Conservation (phyloP, 2,797 vertebrate genomes). For the Eidolon dupreanum region DNA sequence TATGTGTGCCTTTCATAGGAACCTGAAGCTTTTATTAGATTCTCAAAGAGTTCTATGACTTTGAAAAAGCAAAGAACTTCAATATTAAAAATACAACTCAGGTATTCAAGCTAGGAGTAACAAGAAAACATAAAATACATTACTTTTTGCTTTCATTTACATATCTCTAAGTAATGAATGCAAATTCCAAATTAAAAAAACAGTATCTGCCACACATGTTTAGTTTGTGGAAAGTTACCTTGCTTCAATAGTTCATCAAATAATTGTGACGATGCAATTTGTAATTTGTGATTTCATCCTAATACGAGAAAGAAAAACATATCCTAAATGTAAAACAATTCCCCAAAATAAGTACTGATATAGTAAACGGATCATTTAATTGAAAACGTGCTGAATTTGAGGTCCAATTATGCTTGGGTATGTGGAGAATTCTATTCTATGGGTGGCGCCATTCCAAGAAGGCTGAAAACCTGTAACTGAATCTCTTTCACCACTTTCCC, state of each 20-base stretch:
- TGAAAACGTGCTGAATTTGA: conserved; percentile 8
- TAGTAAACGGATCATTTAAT: neutral
- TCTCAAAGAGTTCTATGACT: neutral
- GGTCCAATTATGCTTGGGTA: conserved; percentile 25
- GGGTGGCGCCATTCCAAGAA: conserved; percentile 51
- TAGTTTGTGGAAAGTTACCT: neutral
- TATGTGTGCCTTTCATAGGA: neutral
- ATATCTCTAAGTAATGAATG: neutral
- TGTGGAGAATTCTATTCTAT: neutral
- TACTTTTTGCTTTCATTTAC: neutral
- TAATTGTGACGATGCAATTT: conserved; percentile 24
- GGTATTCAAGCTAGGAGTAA: neutral
- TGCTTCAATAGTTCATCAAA: conserved; percentile 22
- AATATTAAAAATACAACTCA: conserved; percentile 5
- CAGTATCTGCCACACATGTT: neutral
- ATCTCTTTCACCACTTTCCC: conserved; percentile 69
- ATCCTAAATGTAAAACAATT: neutral
- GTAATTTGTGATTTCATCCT: neutral
- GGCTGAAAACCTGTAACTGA: conserved; percentile 72
- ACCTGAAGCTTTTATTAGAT: neutral
- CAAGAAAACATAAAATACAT: neutral
- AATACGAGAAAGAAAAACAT: neutral
- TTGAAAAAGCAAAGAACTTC: conserved; percentile 2
- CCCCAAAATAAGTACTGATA: neutral
- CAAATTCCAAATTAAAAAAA: conserved; percentile 40